A percentile compares a stretch with the other conserved stretches of the same genome.
Evolutionary conservation across 2,888 invertebrate genomes (phyloP).

Genomic region (Parnassius mnemosyne): DNA sequence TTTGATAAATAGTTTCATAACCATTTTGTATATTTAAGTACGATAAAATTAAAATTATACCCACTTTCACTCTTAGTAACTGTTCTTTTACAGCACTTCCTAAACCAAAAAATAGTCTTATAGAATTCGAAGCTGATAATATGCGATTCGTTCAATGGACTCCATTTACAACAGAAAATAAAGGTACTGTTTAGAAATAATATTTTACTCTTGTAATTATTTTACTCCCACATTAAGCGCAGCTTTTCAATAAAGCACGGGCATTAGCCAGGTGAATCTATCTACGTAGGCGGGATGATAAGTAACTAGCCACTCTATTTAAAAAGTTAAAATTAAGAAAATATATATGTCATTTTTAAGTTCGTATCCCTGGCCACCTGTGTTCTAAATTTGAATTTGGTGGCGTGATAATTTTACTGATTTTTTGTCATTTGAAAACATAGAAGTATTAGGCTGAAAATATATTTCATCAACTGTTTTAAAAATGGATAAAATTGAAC

Average conservation of each 20-base stretch:
- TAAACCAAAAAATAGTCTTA: not conserved
- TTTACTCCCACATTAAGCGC: not conserved
- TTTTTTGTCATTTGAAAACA: no score
- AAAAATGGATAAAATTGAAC: no score
- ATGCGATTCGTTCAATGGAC: conserved; percentile 7
- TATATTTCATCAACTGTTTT: no score
- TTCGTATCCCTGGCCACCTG: no score
- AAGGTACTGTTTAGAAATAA: conserved; percentile 5
- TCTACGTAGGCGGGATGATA: no score
- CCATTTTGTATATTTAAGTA: not conserved
- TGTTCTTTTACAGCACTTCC: conserved; percentile 9
- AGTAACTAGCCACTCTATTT: no score
- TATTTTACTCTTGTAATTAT: no score
- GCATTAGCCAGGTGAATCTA: not conserved
- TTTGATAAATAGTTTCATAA: not conserved
- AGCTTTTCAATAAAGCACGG: not conserved
- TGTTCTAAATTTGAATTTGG: no score
- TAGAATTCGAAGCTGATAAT: not conserved
- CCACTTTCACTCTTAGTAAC: not conserved
- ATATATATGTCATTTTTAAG: no score
- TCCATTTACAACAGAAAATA: not conserved
- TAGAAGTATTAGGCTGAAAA: no score
- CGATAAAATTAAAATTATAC: not conserved
- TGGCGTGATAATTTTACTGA: no score
- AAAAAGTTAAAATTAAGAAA: no score